Evolutionary conservation across 2,113 vertebrate genomes (phyloP).

Genomic region (Chroicocephalus ridibundus): DNA sequence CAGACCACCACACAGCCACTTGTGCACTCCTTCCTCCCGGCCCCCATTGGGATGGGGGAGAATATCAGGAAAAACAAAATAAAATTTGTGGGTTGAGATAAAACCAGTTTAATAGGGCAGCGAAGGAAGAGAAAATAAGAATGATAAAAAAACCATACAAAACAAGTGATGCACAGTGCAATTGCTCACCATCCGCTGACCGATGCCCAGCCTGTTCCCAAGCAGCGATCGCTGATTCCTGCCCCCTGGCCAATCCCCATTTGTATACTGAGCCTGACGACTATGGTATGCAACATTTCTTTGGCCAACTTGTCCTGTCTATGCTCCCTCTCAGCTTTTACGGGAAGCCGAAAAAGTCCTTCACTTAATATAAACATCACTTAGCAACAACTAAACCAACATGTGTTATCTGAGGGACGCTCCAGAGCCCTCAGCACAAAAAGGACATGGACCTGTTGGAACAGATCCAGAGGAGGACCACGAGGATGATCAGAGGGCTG

Average conservation of each 20-base stretch:
- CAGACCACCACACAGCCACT: not conserved
- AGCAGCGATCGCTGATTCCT: not conserved
- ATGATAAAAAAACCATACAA: not conserved
- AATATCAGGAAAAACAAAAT: not conserved
- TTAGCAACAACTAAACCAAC: not conserved
- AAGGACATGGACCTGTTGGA: too few relatives aligned
- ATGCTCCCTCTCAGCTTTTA: not conserved
- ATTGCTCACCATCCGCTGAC: not conserved
- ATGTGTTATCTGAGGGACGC: not conserved
- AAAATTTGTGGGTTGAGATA: not conserved
- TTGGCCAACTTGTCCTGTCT: not conserved
- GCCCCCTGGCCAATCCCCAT: not conserved
- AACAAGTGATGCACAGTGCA: not conserved
- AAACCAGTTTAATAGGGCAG: not conserved
- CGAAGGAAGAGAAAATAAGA: not conserved
- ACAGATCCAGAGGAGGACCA: too few relatives aligned
- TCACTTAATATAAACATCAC: not conserved
- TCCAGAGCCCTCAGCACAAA: too few relatives aligned
- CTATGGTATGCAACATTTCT: not conserved
- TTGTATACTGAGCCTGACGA: not conserved
- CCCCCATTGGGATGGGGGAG: not conserved
- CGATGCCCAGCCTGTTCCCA: not conserved
- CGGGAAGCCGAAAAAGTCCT: not conserved
- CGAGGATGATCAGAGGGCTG: too few relatives aligned
- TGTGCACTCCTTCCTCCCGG: not conserved